phyloP scores from a whole-genome alignment of 2,113 vertebrate genomes.

The Sorex fumeus region DNA sequence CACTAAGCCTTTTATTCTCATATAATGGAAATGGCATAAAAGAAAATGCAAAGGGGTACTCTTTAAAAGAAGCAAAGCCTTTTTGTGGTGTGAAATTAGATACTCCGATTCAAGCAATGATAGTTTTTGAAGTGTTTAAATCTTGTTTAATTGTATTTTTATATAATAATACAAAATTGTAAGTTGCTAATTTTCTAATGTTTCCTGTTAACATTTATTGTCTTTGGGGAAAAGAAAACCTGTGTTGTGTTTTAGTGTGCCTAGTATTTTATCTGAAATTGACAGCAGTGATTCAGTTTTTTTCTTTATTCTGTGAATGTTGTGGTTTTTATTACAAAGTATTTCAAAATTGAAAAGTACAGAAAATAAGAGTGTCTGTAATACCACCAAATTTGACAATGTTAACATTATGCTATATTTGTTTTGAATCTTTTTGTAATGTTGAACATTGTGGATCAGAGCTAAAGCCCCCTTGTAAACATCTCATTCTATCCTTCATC shows the following conservation, averaged over 20 bases:
- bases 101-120: constrained; percentile 43
- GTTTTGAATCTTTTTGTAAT: constrained; percentile 70
- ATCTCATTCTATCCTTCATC: constrained; percentile 50
- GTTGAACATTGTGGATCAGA: constrained; percentile 60
- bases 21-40: constrained; percentile 71
- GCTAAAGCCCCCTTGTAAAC: constrained; percentile 62
- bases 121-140: constrained; percentile 60
- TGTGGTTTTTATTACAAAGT: constrained; percentile 69
- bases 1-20: constrained; percentile 68
- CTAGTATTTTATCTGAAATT: constrained; percentile 65
- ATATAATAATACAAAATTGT: constrained; percentile 57
- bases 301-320: constrained; percentile 71
- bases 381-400: constrained; percentile 59
- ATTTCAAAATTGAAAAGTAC: constrained; percentile 55
- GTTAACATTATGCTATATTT: constrained; percentile 64
- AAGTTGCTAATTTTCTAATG: constrained; percentile 44
- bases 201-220: constrained; percentile 73
- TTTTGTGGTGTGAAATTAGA: constrained; percentile 67
- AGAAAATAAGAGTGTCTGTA: constrained; percentile 44
- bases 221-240: constrained; percentile 5
- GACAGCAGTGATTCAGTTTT: not conserved
- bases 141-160: constrained; percentile 61
- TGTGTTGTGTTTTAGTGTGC: constrained; percentile 47
- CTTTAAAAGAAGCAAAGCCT: constrained; percentile 66
- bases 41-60: constrained; percentile 50